A percentile compares a stretch with the other conserved stretches of the same genome.
phyloP scores from a whole-genome alignment of 2,113 vertebrate species.

The Seriola dumerili region DNA sequence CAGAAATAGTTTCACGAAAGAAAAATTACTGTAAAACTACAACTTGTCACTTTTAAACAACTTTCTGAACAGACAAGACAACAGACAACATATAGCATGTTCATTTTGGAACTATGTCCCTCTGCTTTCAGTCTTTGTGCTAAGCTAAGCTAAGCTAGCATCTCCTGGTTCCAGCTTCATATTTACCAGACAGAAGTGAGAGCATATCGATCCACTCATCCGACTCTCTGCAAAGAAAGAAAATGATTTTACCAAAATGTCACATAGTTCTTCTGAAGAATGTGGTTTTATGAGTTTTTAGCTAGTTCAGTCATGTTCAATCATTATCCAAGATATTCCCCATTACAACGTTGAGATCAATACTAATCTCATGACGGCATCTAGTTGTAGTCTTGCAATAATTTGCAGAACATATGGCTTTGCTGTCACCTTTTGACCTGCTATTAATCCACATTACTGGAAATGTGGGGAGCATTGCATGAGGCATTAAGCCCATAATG shows the following conservation, averaged over 20 bases:
- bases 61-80: neutral
- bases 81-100: neutral
- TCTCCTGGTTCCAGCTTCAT: neutral
- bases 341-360: neutral
- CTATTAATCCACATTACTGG: slow-evolving; percentile 51
- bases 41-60: neutral
- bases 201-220: neutral
- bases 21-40: too few species aligned
- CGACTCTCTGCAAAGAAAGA: neutral
- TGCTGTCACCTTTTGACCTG: slow-evolving; percentile 37
- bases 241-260: neutral
- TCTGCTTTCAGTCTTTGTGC: too few species aligned
- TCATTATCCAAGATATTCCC: neutral
- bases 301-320: neutral
- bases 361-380: slow-evolving; percentile 21
- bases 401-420: slow-evolving; percentile 22
- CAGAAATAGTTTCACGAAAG: too few species aligned
- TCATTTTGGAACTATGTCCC: neutral
- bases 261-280: neutral
- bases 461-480: slow-evolving; percentile 9
- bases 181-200: neutral
- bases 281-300: neutral
- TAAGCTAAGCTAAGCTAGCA: neutral
- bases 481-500: slow-evolving; percentile 19
- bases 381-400: slow-evolving; percentile 4